Evolutionary conservation across 2,888 invertebrate species (phyloP).

Genomic region (Tenthredo mesomela): DNA sequence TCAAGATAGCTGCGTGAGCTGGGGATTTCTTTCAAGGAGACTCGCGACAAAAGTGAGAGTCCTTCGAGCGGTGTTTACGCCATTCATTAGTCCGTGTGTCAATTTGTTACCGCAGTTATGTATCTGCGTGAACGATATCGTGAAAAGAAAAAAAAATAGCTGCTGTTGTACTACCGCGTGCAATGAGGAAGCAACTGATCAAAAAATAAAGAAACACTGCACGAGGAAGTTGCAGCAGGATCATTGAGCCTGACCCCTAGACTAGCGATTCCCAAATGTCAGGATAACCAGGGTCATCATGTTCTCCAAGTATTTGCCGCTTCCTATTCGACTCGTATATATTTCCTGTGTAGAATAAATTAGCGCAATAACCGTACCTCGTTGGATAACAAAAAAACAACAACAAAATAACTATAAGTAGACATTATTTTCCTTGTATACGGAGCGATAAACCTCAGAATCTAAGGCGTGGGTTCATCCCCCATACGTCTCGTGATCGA

Average conservation of each 20-base stretch:
- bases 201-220: background rate
- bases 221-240: background rate
- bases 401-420: too few relatives aligned
- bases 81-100: background rate
- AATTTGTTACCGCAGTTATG: background rate
- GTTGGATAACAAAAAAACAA: too few relatives aligned
- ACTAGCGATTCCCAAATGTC: constrained; percentile 23
- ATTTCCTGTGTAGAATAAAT: background rate
- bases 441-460: too few relatives aligned
- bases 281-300: constrained; percentile 24
- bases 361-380: too few relatives aligned
- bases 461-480: too few relatives aligned
- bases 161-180: background rate
- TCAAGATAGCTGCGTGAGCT: constrained; percentile 57
- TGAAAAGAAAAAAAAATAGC: background rate
- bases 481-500: too few relatives aligned
- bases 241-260: background rate
- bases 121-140: constrained; percentile 5
- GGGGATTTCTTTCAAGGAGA: constrained; percentile 72
- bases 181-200: background rate
- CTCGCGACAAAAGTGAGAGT: constrained; percentile 73
- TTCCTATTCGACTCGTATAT: background rate
- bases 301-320: background rate
- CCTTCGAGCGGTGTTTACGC: constrained; percentile 61
- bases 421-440: too few relatives aligned